Conservation (phyloP, 1,140 invertebrate species). For the Eufriesea mexicana region DNA sequence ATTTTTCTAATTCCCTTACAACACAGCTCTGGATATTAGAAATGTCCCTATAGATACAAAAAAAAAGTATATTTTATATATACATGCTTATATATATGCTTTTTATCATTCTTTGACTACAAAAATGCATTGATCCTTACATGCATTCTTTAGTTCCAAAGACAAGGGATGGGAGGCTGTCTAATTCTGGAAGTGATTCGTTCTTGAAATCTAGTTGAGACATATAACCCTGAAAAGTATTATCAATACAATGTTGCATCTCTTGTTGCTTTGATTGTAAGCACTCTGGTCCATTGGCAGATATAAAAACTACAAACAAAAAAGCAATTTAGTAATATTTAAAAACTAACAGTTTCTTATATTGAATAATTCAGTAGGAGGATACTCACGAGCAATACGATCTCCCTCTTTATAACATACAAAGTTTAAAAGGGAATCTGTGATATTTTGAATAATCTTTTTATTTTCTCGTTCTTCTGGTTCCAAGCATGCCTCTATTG, state of each 20-base stretch:
- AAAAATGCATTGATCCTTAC: constrained; percentile 74
- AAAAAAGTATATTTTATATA: constrained; percentile 64
- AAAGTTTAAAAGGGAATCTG: constrained; percentile 86
- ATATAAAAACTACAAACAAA: constrained; percentile 87
- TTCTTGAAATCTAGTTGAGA: constrained; percentile 72
- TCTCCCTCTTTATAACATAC: constrained; percentile 90
- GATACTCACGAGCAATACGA: constrained; percentile 88
- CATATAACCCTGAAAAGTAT: constrained; percentile 80
- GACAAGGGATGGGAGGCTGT: constrained; percentile 82
- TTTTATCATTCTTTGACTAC: neutral
- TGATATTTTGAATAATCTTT: constrained; percentile 85
- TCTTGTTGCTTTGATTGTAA: constrained; percentile 84
- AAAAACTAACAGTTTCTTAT: neutral
- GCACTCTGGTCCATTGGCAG: constrained; percentile 89
- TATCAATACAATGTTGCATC: constrained; percentile 86
- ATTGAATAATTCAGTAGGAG: constrained; percentile 6
- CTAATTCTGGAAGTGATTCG: constrained; percentile 73
- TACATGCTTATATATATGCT: neutral
- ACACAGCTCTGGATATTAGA: constrained; percentile 85
- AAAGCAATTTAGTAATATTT: neutral
- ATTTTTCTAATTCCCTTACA: constrained; percentile 86
- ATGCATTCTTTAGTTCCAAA: constrained; percentile 83
- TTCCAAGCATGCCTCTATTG: constrained; percentile 85
- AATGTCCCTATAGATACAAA: constrained; percentile 82
- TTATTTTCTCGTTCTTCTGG: constrained; percentile 84